These are phyloP conservation scores for Melopsittacus undulatus DNA, from an alignment of 2,797 vertebrate species.

Conservation along the genomic window DNA sequence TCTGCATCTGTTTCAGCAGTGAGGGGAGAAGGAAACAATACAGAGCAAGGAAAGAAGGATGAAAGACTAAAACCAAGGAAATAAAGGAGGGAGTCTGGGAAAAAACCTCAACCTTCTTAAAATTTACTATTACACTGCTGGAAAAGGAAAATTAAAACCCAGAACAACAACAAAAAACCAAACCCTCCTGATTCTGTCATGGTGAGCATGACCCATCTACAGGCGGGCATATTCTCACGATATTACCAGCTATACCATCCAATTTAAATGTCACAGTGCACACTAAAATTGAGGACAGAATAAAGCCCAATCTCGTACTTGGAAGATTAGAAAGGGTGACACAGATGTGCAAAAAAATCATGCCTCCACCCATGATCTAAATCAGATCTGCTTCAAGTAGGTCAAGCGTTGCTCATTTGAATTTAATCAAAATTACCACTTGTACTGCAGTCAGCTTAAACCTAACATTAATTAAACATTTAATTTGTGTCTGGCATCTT, in stretches of 20 bases:
- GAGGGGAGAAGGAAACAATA: not conserved
- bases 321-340: slow-evolving; percentile 20
- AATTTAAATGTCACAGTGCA: not conserved
- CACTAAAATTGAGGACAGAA: not conserved
- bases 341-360: slow-evolving; percentile 16
- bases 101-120: not conserved
- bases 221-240: not conserved
- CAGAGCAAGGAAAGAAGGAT: not conserved
- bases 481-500: slow-evolving; percentile 4
- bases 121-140: not conserved
- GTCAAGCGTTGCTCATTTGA: not conserved
- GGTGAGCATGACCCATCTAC: not conserved
- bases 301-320: rapidly evolving
- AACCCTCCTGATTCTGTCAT: not conserved
- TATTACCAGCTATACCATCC: not conserved
- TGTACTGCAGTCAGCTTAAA: not conserved
- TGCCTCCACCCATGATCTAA: not conserved
- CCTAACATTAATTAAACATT: slow-evolving; percentile 33
- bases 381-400: slow-evolving; percentile 46
- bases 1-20: not conserved
- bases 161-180: not conserved
- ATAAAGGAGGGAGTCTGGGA: not conserved
- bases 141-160: not conserved
- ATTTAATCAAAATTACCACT: slow-evolving; percentile 42
- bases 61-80: not conserved